Conservation (phyloP, 2,113 vertebrate species). For the Dunckerocampus dactyliophorus region DNA sequence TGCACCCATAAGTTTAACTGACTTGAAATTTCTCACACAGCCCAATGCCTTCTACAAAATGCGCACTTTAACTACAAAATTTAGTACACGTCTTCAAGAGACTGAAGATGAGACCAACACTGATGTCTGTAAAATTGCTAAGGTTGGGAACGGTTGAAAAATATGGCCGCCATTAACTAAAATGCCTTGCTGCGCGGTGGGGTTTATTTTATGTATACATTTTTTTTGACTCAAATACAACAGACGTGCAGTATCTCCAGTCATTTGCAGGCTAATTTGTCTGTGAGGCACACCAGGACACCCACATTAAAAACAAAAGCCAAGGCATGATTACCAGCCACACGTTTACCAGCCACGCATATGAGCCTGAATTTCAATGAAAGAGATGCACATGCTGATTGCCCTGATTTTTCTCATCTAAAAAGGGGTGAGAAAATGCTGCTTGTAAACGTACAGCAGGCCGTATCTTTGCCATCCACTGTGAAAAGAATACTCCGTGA, state of each 20-base stretch:
- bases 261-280: slow-evolving; percentile 28
- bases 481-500: not conserved
- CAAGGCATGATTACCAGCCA: not conserved
- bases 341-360: slow-evolving; percentile 12
- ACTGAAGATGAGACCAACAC: no score
- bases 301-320: slow-evolving; percentile 13
- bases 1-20: no score
- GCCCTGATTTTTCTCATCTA: slow-evolving; percentile 21
- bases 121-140: no score
- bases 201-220: no score
- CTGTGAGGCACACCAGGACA: slow-evolving; percentile 50
- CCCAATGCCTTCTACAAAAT: no score
- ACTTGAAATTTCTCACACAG: no score
- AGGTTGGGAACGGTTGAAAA: no score
- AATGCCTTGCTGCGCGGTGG: no score
- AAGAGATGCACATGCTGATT: slow-evolving; percentile 38
- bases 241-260: slow-evolving; percentile 13
- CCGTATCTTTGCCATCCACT: not conserved
- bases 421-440: slow-evolving; percentile 14
- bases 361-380: slow-evolving; percentile 41
- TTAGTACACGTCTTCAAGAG: no score
- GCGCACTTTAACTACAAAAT: no score
- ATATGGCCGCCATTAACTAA: no score
- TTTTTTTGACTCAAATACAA: no score
- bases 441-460: not conserved